Conservation (phyloP, 2,888 invertebrate species). For the Tipula vernalis region DNA sequence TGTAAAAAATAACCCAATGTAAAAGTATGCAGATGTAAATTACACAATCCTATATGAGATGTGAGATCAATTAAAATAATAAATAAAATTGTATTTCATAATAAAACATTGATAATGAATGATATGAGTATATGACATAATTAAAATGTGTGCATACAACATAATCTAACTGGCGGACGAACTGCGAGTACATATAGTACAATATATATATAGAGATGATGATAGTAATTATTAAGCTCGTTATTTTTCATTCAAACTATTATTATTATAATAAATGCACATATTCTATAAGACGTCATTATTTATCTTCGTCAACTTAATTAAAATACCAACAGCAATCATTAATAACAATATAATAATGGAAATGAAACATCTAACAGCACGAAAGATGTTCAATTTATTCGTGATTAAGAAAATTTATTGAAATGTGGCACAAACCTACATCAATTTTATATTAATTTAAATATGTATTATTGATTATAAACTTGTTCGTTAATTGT, state of each 20-base stretch:
- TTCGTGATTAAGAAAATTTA: not conserved
- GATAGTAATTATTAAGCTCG: not conserved
- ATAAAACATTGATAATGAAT: not conserved
- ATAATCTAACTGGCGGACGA: not conserved
- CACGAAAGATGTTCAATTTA: not conserved
- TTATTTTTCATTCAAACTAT: not conserved
- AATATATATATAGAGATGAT: not conserved
- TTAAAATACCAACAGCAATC: not conserved
- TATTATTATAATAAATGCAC: not conserved
- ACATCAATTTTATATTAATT: not conserved
- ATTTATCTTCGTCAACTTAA: not conserved
- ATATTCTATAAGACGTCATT: not conserved
- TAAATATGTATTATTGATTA: not conserved
- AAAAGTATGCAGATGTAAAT: not conserved
- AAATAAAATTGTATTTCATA: not conserved
- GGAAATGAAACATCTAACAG: not conserved
- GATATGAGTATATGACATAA: not conserved
- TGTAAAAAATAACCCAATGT: not conserved
- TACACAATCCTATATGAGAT: not conserved
- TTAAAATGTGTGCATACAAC: not conserved
- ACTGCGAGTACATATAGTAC: not conserved
- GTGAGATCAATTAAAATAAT: not conserved
- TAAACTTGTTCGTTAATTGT: not conserved
- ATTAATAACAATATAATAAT: not conserved
- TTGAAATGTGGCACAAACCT: constrained; percentile 4